phyloP scores from a whole-genome alignment of 2,113 vertebrate species.

The Gobiocypris rarus region DNA sequence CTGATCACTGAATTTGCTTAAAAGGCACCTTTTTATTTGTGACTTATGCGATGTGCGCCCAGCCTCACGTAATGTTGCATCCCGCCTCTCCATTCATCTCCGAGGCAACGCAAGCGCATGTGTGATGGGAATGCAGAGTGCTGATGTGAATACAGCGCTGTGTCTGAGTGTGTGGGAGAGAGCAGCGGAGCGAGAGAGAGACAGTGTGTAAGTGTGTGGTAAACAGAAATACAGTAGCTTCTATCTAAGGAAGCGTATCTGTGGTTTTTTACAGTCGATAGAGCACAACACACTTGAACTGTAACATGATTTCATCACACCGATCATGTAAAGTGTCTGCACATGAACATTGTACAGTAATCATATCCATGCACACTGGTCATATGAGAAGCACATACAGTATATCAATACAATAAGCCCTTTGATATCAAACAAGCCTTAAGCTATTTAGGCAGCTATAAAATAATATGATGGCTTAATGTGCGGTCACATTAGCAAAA shows the following conservation, averaged over 20 bases:
- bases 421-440: neutral
- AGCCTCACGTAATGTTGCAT: slow-evolving; percentile 45
- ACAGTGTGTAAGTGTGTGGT: slow-evolving; percentile 42
- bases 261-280: slow-evolving; percentile 11
- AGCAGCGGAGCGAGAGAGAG: slow-evolving; percentile 7
- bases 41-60: slow-evolving; percentile 14
- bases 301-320: slow-evolving; percentile 16
- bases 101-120: slow-evolving; percentile 46
- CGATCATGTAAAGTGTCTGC: neutral
- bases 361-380: neutral
- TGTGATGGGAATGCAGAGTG: slow-evolving; percentile 49
- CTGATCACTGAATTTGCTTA: slow-evolving; percentile 48
- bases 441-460: neutral
- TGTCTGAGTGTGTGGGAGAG: slow-evolving; percentile 42
- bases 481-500: neutral
- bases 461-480: neutral
- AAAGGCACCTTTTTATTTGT: slow-evolving; percentile 49
- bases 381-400: neutral
- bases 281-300: neutral
- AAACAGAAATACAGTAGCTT: slow-evolving; percentile 46
- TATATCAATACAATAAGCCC: neutral
- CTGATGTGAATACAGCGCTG: slow-evolving; percentile 42
- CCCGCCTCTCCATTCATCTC: slow-evolving; percentile 56
- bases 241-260: slow-evolving; percentile 33
- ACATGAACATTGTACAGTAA: neutral